Evolutionary conservation across 2,113 vertebrate genomes (phyloP), one percentile per base, ranked within the genome.

Genomic region (Oreochromis spilurus): DNA sequence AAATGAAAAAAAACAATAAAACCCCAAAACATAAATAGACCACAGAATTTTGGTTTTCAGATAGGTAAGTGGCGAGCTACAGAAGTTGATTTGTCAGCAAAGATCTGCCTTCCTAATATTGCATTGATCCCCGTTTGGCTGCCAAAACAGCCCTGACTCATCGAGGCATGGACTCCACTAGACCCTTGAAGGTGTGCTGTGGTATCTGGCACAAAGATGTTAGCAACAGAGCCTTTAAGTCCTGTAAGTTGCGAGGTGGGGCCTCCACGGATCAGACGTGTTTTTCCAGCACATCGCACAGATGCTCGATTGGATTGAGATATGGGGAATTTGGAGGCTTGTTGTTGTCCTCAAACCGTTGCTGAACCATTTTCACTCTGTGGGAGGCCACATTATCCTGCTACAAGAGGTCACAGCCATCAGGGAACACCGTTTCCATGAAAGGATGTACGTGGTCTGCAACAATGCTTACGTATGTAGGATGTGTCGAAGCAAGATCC

Each of bases 31-130:
- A 13, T 26, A 14, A 70, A 43, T 14, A 14, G 38, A 70, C 65
- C 36, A 43, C 38, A 24, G n/a, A 43, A 9, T 0, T 9, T 26
- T 45, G 38, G 8, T 45, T 6, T 72, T 45, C 0, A 2, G 21
- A 72, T 7, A 26, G 7, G 0, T 0, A 45, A 24, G 65, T 24
- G 65, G 36, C 3, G 12, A 70, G 5, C 65, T 43, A 24, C 65
- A 43, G 36, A 43, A 16, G 65, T 43, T 43, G 34, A 67, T n/a
- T 38, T 8, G 19, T 38, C 2, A 0, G 34, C 38, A 70, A 70
- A 67, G n/a, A 67, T 13, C 34, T 38, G 19, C 60, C 34, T 67
- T 34, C 60, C 60, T 67, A 67, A 67, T 21, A 67, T 38, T 67
- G 60, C 34, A 67, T 13, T 8, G 60, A 10, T 67, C 34, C 60